Evolutionary conservation across 2,113 vertebrate genomes (phyloP).

Genomic region (Actenoides hombroni): DNA sequence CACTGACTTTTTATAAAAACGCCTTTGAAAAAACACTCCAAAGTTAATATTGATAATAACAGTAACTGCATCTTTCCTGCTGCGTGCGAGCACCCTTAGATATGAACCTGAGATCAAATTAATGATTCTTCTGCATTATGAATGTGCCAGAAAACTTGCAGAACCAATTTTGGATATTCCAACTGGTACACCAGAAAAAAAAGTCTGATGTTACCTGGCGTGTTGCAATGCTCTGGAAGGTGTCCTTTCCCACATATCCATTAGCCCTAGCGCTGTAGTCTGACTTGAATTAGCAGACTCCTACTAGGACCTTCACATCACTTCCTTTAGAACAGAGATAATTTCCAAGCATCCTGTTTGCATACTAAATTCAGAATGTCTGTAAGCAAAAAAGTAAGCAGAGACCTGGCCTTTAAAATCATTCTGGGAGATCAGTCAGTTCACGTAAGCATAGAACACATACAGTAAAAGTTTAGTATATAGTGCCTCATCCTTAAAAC

Average conservation of each 20-base stretch:
- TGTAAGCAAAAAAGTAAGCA: not conserved
- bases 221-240: not conserved
- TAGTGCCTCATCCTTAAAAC: not conserved
- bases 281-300: not conserved
- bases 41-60: not conserved
- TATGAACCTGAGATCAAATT: not conserved
- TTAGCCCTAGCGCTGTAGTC: not conserved
- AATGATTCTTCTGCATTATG: not conserved
- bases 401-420: not conserved
- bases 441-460: not conserved
- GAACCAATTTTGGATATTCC: not conserved
- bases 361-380: not conserved
- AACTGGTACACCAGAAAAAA: not conserved
- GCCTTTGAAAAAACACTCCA: not conserved
- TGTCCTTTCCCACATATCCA: not conserved
- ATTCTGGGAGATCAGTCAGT: not conserved
- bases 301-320: not conserved
- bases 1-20: not conserved
- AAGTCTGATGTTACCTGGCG: not conserved
- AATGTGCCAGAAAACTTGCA: not conserved
- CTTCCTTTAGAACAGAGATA: not conserved
- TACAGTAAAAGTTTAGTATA: not conserved
- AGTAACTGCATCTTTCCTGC: not conserved
- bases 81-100: not conserved
- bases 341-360: not conserved